Conservation (phyloP, 2,888 invertebrate genomes). For the Pseudolycoriella hygida region DNA sequence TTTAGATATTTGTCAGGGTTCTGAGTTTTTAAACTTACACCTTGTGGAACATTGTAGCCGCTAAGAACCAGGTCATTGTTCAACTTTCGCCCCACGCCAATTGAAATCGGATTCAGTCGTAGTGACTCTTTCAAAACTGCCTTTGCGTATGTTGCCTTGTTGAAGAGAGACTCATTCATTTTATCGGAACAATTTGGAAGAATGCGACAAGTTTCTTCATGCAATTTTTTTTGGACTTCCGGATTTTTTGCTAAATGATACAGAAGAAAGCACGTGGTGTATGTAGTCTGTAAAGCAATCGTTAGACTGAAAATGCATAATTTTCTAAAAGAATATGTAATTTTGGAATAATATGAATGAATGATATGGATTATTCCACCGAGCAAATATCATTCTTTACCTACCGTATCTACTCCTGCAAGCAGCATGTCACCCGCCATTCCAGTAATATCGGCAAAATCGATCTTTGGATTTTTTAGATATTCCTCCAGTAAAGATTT, state of each 20-base stretch:
- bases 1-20: too few relatives aligned
- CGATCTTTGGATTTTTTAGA: constrained; percentile 46
- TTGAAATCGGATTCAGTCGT: constrained; percentile 63
- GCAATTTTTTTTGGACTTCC: constrained; percentile 46
- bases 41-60: constrained; percentile 56
- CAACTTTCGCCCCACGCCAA: constrained; percentile 63
- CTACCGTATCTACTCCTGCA: constrained; percentile 72
- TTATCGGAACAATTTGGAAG: constrained; percentile 32
- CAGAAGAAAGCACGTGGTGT: constrained; percentile 55
- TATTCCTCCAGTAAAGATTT: constrained; percentile 48
- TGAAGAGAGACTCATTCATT: constrained; percentile 37
- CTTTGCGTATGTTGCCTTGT: constrained; percentile 51
- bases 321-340: background rate
- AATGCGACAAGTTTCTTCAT: constrained; percentile 39
- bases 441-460: constrained; percentile 63
- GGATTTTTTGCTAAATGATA: constrained; percentile 62
- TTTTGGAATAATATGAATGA: background rate
- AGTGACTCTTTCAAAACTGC: constrained; percentile 73
- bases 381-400: background rate
- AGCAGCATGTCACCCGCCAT: constrained; percentile 69
- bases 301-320: background rate
- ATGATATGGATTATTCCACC: background rate
- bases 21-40: too few relatives aligned
- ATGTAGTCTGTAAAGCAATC: constrained; percentile 42
- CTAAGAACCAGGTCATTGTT: constrained; percentile 50